Base-by-base conservation (phyloP, 2,113 vertebrate species). In the Cyprinodon tularosa region DNA sequence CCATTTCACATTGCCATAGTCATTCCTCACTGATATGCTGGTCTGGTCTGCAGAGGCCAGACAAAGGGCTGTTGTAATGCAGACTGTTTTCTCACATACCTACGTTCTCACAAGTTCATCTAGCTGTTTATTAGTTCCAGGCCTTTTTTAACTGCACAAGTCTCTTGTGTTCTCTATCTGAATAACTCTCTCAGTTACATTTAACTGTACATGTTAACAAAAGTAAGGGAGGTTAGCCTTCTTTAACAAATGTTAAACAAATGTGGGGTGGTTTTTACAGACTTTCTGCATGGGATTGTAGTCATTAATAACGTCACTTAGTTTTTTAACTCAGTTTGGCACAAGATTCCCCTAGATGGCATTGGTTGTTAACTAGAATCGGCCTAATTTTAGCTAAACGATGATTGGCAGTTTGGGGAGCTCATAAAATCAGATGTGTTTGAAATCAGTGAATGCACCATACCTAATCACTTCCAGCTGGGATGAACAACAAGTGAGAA, bases 61-160 rank as follows among this genome's bases (percentile, higher is more conserved):
- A 93, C 91, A 94, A 91, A 92, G 87, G 82, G 69, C 86, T 84
- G 91, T 91, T 93, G 91, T 93, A 76, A 68, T 66, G 63, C 77
- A 72, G 78, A 67, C 84, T 66, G 62, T 65, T 82, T 65, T 76
- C 81, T 89, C 86, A 69, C 84, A 83, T 80, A 77, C 77, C 72
- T 82, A 73, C 61, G 76, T 37, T 62, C 77, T 70, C 59, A 72
- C 81, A 80, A 67, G 68, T 86, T 78, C 57, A 71, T 38, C 71
- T 76, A 53, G 17, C 71, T 22, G 48, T 22, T 62, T 47, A 60
- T 38, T 57, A 81, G 57, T 74, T 68, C 36, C 36, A 67, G 70
- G 65, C 13, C 36, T 78, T 62, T 53, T 78, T 13, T 82, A n/a
- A 72, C 74, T 68, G 76, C 20, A 77, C 68, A 76, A 29, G 39